These are phyloP conservation scores for Cryptophagus acutangulus DNA, from an alignment of 2,888 invertebrate species.

Conservation along the genomic window DNA sequence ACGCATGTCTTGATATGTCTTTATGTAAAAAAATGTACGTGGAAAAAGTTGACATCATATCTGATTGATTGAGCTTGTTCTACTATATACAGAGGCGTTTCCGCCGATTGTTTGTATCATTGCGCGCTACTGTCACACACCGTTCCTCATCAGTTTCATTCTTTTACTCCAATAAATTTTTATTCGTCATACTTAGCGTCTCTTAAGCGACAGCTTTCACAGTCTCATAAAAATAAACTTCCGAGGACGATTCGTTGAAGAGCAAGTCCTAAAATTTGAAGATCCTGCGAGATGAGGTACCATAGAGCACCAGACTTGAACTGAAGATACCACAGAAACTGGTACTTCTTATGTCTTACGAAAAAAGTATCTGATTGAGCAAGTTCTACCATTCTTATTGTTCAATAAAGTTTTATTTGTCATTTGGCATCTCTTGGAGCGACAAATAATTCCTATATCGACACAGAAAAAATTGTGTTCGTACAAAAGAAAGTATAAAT, in stretches of 20 bases:
- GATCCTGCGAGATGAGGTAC: too few species aligned
- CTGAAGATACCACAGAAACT: too few species aligned
- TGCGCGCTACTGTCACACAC: conserved; percentile 13
- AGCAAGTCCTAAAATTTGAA: too few species aligned
- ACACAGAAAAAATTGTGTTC: conserved; percentile 1
- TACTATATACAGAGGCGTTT: conserved; percentile 25
- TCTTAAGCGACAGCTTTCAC: not conserved
- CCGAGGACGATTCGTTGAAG: too few species aligned
- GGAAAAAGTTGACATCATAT: conserved; percentile 26
- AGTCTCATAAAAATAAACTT: not conserved
- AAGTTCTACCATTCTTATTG: too few species aligned
- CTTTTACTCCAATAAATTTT: conserved; percentile 8
- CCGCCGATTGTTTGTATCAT: conserved; percentile 31
- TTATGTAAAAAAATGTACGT: conserved; percentile 19
- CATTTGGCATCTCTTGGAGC: too few species aligned
- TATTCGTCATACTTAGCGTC: not conserved
- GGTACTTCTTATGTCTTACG: too few species aligned
- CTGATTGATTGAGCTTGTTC: conserved; percentile 35
- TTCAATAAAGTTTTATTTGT: too few species aligned
- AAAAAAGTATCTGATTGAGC: too few species aligned
- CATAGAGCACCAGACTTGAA: too few species aligned
- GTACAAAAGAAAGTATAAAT: conserved; percentile 8
- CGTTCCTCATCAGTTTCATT: not conserved
- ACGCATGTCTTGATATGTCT: conserved; percentile 31
- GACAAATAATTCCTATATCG: too few species aligned